Percentiles rank a stretch among this genome's conserved stretches.
phyloP scores from a whole-genome alignment of 2,113 vertebrate species.

The Danio rerio region DNA sequence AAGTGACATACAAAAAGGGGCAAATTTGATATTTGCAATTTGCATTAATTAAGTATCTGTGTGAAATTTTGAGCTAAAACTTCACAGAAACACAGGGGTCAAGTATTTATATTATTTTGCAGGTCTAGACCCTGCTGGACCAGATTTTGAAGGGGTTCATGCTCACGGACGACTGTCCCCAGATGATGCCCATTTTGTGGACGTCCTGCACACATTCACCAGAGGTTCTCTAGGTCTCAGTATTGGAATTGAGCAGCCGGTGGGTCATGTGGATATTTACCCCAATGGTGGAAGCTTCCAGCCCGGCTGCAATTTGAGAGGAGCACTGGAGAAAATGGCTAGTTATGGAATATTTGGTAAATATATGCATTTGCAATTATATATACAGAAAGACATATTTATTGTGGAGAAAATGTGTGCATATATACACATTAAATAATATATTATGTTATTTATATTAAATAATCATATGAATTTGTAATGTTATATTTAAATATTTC shows the following conservation, averaged over 20 bases:
- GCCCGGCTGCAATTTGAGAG: conserved; percentile 88
- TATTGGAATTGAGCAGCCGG: conserved; percentile 93
- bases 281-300: conserved; percentile 93
- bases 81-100: neutral
- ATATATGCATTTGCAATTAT: neutral
- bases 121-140: conserved; percentile 95
- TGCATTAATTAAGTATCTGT: no score
- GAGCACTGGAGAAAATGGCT: conserved; percentile 75
- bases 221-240: conserved; percentile 87
- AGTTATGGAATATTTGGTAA: conserved; percentile 75
- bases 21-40: no score
- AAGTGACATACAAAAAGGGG: no score
- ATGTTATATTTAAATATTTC: no score
- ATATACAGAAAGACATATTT: no score
- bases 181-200: conserved; percentile 94
- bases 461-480: no score
- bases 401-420: no score
- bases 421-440: no score
- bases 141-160: conserved; percentile 90
- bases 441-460: no score
- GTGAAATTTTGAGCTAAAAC: no score
- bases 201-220: conserved; percentile 92
- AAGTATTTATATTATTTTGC: conserved; percentile 18
- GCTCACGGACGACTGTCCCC: conserved; percentile 88
- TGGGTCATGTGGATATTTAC: conserved; percentile 94